Base-by-base conservation (phyloP, 2,113 vertebrate genomes). In the Parotia lawesii region DNA sequence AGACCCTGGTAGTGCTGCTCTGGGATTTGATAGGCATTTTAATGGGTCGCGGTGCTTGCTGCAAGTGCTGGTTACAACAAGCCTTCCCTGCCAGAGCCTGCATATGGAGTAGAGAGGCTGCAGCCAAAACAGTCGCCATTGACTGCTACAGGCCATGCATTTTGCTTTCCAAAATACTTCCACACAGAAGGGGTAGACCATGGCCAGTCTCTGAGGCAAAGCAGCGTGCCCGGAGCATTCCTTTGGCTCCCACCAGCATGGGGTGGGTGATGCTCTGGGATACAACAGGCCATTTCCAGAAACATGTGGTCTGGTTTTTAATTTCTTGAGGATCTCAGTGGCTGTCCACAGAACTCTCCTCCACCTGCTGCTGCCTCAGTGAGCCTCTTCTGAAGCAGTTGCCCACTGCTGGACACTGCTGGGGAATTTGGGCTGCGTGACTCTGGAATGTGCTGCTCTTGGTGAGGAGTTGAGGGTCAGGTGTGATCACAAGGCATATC, bases 201-300 rank as follows among this genome's bases (percentile, higher is more conserved):
- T 11, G 28, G 29, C 11, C 19, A 25, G 38, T 20, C 18, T 61
- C 47, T 60, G 44, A 67, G 35, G 60, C 61, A 51, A 67, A 74
- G 76, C 56, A 73, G 35, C 0, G 0, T 70, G 51, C 16, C 81
- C n/a, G 40, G 76, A 40, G 25, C 37, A 48, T 60, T 40, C 20
- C n/a, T 64, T 77, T 84, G 83, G 24, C 44, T 92, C 24, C 57
- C 0, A 5, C 19, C 2, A 3, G 37, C 1, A 0, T 0, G 3
- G 31, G 5, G 28, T 64, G 35, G 25, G 35, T 58, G 62, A 31
- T 0, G 2, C 45, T 61, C 35, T 54, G 35, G 24, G 29, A 24
- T 62, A 28, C 45, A 28, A 8, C 0, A 8, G 35, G 17, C 29
- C 1, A 0, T 79, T 82, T 85, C 31, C 42, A 70, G 45, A 61